Percentiles rank a stretch among this genome's conserved stretches.
Evolutionary conservation across 2,113 vertebrate genomes (phyloP).

Genomic region (Hydrolagus affinis): DNA sequence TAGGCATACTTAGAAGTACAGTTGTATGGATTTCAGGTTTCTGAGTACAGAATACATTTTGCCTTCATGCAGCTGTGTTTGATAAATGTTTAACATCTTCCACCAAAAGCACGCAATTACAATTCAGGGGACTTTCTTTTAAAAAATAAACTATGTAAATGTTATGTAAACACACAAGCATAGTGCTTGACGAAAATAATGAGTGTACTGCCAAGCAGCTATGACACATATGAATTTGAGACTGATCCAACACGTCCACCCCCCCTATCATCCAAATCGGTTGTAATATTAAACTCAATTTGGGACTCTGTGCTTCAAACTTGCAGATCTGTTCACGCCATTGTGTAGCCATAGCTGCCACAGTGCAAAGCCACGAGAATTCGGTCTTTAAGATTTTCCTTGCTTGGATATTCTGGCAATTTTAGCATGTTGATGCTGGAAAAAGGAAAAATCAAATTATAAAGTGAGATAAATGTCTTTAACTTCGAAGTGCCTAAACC

Average conservation of each 20-base stretch:
- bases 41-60: not conserved
- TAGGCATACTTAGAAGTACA: not conserved
- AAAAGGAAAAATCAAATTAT: slow-evolving; percentile 33
- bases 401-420: slow-evolving; percentile 91
- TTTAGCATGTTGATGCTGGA: slow-evolving; percentile 98
- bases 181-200: not conserved
- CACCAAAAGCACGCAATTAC: not conserved
- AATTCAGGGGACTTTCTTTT: not conserved
- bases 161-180: slow-evolving; percentile 12
- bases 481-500: not conserved
- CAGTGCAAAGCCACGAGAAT: slow-evolving; percentile 92
- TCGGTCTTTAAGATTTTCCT: slow-evolving; percentile 84
- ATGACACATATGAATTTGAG: not conserved
- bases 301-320: not conserved
- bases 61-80: not conserved
- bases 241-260: not conserved
- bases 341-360: slow-evolving; percentile 96
- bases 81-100: not conserved
- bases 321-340: slow-evolving; percentile 64
- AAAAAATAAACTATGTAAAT: not conserved
- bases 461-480: not conserved
- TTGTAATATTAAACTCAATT: not conserved
- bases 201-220: not conserved
- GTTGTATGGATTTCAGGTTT: not conserved
- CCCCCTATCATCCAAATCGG: not conserved